Conservation (phyloP, 2,797 vertebrate species). For the Muscicapa striata region DNA sequence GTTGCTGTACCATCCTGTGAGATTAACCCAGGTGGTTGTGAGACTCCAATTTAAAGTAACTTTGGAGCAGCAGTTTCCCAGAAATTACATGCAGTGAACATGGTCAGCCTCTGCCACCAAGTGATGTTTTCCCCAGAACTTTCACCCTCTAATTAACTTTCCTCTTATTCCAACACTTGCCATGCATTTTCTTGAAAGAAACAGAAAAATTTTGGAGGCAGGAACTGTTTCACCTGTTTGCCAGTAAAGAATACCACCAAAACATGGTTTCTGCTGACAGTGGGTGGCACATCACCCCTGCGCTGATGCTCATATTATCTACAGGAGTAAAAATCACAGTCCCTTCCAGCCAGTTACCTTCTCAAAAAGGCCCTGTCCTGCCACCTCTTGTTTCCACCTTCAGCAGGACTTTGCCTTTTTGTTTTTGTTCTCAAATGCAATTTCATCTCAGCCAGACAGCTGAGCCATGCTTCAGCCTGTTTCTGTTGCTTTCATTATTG, state of each 20-base stretch:
- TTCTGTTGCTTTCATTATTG: conserved; percentile 18
- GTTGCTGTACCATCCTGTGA: neutral
- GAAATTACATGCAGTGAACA: neutral
- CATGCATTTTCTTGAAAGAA: neutral
- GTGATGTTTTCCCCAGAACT: neutral
- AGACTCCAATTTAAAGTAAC: neutral
- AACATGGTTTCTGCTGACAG: neutral
- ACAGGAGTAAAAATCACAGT: neutral
- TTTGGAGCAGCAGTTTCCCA: neutral
- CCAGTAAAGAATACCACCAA: neutral
- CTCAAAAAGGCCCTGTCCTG: neutral
- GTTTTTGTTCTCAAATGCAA: neutral
- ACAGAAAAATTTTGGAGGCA: neutral
- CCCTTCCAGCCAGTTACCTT: neutral
- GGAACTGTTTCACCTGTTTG: neutral
- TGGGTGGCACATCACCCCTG: neutral
- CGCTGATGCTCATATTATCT: neutral
- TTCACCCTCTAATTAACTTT: neutral
- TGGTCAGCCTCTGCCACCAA: neutral
- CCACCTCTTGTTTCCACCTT: neutral
- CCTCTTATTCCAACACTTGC: neutral
- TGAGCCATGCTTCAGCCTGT: neutral
- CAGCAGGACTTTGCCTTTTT: neutral
- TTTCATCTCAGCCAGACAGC: neutral
- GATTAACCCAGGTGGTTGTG: neutral